Evolutionary conservation across 1,140 invertebrate genomes (phyloP), one percentile per base, ranked within the genome.

Genomic region (Bombus balteatus): DNA sequence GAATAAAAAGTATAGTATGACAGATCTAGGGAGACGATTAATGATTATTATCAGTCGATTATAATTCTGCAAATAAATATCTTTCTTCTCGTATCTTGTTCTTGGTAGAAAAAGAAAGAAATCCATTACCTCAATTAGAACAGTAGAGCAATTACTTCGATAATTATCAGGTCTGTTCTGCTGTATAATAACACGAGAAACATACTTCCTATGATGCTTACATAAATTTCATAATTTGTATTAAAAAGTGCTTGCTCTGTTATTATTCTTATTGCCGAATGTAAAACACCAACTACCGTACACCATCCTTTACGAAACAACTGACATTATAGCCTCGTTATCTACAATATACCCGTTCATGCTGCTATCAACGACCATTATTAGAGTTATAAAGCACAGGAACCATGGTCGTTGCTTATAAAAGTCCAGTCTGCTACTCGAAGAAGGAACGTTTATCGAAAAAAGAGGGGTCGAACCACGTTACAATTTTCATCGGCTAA

Each of bases 401-500:
- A 73, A 73, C 71, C 71, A 73, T n/a, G 39, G 28, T 41, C 8
- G 39, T 41, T 41, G 39, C 34, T 73, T 28, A n/a, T 39, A 41
- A 73, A 73, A 73, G 28, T 73, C 71, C 25, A n/a, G 34, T n/a
- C 25, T 1, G 28, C 39, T 13, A n/a, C 28, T 18, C 39, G 71
- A 41, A 13, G 39, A 32, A n/a, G 28, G 8, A 39, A 13, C 70
- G 70, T 39, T 37, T 72, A 72, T 3, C 37, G 37, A 72, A 72
- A 39, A 41, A 39, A 53, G 4, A 10, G 59, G 28, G 10, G 28
- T 8, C 15, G 28, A 32, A 39, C 28, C 39, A 28, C 25, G 71
- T n/a, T 72, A 72, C 71, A 41, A 73, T 53, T 57, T 53, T 13
- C 47, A 28, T 76, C 53, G 22, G 37, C 22, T 59, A 76, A 76